Base-by-base conservation (phyloP, 2,888 invertebrate genomes). In the Nezara viridula region DNA sequence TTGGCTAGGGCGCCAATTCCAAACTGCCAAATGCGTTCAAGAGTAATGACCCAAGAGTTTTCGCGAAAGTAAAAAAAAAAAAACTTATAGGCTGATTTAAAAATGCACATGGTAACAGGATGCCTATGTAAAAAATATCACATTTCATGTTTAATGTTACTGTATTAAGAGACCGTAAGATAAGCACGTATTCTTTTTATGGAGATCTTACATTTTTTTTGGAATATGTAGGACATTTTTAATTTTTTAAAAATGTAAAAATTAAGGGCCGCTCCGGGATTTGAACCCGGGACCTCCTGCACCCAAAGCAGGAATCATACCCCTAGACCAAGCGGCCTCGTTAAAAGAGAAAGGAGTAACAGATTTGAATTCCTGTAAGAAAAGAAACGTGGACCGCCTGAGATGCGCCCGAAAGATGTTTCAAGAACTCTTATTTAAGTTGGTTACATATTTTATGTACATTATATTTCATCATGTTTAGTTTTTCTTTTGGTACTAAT, bases 211-310 rank as follows among this genome's bases (percentile, higher is more conserved):
- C n/a, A n/a, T n/a, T n/a, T n/a, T n/a, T n/a, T n/a, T n/a, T n/a
- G n/a, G n/a, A n/a, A n/a, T n/a, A n/a, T n/a, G n/a, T n/a, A n/a
- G n/a, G n/a, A n/a, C n/a, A n/a, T n/a, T 44, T 44, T 44, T n/a
- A 10, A 60, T 10, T 27, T 60, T 14, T 27, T n/a, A 73, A 37
- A 19, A 37, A 19, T 27, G 14, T 37, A 88, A 88, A 88, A 85
- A 3, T n/a, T 24, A 40, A 40, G 93, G 93, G 93, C 93, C 93
- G 93, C 93, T 93, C 93, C 93, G 93, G 93, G 93, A 93, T 93
- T 93, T 93, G 93, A 93, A 93, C 93, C 93, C 93, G 93, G 93
- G 93, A 93, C 93, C 93, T 93, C 93, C 93, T 93, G 93, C 93
- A 93, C 93, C 93, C 93, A 93, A 93, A 93, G 93, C 93, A 93